A percentile compares a stretch with the other conserved stretches of the same genome.
phyloP scores from a whole-genome alignment of 2,113 vertebrate species.

The Lycaon pictus region DNA sequence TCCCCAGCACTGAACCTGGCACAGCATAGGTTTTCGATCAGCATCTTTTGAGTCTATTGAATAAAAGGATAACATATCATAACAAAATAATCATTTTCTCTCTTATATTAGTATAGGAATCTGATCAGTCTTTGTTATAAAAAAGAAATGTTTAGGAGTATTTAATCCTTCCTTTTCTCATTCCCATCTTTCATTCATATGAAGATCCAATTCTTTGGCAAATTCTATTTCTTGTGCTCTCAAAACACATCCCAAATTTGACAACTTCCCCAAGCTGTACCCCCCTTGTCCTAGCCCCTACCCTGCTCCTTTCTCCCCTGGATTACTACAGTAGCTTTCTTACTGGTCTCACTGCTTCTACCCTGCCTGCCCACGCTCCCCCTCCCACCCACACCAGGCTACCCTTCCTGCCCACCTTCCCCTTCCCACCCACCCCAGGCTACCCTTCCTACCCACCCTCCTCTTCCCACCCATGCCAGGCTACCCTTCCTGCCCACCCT shows the following conservation, averaged over 20 bases:
- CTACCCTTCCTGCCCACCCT: not conserved
- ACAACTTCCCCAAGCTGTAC: not conserved
- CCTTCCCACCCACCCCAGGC: not conserved
- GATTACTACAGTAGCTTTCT: not conserved
- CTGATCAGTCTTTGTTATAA: not conserved
- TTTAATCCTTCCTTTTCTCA: not conserved
- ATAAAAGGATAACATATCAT: not conserved
- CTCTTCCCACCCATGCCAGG: no score
- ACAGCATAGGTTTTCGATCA: not conserved
- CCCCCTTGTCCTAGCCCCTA: not conserved
- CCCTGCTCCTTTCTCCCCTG: not conserved
- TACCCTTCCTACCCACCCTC: not conserved
- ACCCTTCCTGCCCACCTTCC: not conserved
- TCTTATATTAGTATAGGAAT: not conserved
- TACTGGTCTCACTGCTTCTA: not conserved
- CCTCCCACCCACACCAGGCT: not conserved
- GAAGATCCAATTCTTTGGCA: not conserved
- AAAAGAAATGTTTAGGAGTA: not conserved
- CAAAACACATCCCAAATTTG: not conserved
- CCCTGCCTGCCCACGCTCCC: not conserved
- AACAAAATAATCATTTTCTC: not conserved
- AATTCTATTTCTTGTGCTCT: not conserved
- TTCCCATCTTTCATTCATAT: slow-evolving; percentile 9
- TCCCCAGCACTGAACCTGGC: not conserved
- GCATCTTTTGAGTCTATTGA: not conserved